These are phyloP conservation scores for honey bee (Apis mellifera) DNA, from an alignment of 1,140 invertebrate species.

Conservation along the genomic window DNA sequence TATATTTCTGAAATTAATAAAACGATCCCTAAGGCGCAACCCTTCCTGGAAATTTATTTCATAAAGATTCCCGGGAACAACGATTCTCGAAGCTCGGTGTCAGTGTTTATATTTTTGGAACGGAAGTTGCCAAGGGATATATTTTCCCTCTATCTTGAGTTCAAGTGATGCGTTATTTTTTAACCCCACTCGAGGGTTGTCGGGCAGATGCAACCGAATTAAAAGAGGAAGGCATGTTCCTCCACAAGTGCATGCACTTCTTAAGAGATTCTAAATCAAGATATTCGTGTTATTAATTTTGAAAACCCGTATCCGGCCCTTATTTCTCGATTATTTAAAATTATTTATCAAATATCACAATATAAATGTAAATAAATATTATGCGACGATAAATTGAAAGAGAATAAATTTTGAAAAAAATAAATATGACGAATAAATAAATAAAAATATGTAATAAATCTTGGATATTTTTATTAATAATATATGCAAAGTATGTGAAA, in stretches of 20 bases:
- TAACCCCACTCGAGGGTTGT: constrained; percentile 33
- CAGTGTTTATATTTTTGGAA: constrained; percentile 34
- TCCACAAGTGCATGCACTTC: background rate
- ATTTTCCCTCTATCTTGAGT: background rate
- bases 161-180: constrained; percentile 43
- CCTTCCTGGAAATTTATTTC: background rate
- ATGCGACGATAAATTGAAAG: too few species aligned
- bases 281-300: constrained; percentile 3
- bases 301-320: background rate
- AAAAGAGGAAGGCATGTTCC: background rate
- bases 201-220: background rate
- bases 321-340: background rate
- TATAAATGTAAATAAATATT: too few species aligned
- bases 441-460: too few species aligned
- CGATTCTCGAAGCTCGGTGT: background rate
- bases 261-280: background rate
- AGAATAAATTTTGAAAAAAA: too few species aligned
- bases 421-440: too few species aligned
- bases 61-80: background rate
- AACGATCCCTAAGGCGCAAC: background rate
- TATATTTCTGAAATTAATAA: background rate
- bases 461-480: too few species aligned
- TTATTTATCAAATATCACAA: too few species aligned
- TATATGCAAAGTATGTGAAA: too few species aligned
- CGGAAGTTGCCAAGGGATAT: background rate